Percentiles rank a stretch among this genome's conserved stretches.
Conservation (phyloP, 2,797 vertebrate genomes). For the Pterois miles region DNA sequence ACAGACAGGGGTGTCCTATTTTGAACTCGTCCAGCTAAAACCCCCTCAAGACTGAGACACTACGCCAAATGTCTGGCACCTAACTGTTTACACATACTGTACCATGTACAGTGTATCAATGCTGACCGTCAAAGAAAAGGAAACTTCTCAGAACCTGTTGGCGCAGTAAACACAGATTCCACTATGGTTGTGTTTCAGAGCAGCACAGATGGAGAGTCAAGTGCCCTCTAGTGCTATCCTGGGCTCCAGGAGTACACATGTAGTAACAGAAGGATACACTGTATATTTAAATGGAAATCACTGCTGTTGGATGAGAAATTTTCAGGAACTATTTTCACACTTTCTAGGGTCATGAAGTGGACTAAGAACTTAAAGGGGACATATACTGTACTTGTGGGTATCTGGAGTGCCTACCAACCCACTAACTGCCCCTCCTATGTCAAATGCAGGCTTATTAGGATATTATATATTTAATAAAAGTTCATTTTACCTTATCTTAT, state of each 20-base stretch:
- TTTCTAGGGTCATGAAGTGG: neutral
- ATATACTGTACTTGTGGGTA: no score
- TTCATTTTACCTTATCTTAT: no score
- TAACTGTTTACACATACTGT: conserved; percentile 1
- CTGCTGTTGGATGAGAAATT: neutral
- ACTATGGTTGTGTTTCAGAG: conserved; percentile 5
- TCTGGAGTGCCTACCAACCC: no score
- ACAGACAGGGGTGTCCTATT: neutral
- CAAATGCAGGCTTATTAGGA: no score
- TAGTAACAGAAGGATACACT: neutral
- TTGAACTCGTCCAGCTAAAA: conserved; percentile 16
- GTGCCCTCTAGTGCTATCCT: conserved; percentile 45
- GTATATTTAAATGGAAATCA: neutral
- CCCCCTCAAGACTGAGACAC: neutral
- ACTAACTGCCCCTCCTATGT: no score
- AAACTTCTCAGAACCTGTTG: conserved; percentile 29
- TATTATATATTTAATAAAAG: no score
- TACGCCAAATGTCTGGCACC: neutral
- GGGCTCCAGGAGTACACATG: neutral
- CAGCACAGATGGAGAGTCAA: conserved; percentile 11
- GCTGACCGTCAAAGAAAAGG: conserved; percentile 23
- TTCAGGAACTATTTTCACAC: neutral
- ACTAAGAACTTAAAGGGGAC: neutral
- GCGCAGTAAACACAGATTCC: conserved; percentile 2
- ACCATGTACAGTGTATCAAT: neutral